These are phyloP conservation scores for Spheniscus humboldti DNA, from an alignment of 2,797 vertebrate species.

Conservation along the genomic window DNA sequence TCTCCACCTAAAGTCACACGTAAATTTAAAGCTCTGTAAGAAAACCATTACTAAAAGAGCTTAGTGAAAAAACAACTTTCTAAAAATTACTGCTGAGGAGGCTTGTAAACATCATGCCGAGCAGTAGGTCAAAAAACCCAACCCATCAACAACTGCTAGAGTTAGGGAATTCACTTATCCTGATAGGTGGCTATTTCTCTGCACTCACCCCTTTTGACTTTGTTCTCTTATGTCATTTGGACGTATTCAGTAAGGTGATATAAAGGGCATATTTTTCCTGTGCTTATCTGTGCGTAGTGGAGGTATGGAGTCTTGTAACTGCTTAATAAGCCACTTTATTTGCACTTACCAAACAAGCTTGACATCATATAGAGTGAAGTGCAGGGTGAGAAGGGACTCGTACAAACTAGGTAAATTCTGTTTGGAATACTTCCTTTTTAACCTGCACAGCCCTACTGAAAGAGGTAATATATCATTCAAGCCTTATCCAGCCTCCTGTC, in stretches of 20 bases:
- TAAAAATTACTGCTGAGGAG: neutral
- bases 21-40: neutral
- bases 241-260: neutral
- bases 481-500: neutral
- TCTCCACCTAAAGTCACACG: neutral
- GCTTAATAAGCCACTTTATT: neutral
- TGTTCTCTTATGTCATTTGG: neutral
- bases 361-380: neutral
- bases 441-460: neutral
- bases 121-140: conserved; percentile 12
- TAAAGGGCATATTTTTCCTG: neutral
- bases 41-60: neutral
- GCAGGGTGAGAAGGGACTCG: neutral
- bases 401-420: neutral
- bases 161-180: neutral
- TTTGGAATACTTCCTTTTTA: neutral
- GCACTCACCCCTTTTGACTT: neutral
- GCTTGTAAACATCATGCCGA: conserved; percentile 10
- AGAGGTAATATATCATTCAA: neutral
- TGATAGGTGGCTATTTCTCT: neutral
- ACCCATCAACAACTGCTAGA: neutral
- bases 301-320: neutral
- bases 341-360: neutral
- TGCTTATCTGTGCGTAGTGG: neutral
- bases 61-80: neutral